A percentile compares a stretch with the other conserved stretches of the same genome.
These are phyloP conservation scores for Steatocranus sp. DNA, from an alignment of 2,797 vertebrate species.

Conservation along the genomic window DNA sequence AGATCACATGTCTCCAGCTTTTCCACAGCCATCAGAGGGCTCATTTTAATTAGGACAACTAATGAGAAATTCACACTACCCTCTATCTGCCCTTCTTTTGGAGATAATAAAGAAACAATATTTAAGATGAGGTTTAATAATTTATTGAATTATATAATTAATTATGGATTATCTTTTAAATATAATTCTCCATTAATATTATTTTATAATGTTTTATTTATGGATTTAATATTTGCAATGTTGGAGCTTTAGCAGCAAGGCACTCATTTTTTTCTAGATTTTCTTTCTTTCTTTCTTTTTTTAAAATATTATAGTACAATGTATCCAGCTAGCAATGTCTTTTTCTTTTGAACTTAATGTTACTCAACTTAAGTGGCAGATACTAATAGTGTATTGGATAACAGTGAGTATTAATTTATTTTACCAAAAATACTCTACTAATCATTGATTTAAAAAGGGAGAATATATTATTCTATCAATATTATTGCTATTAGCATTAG, in stretches of 20 bases:
- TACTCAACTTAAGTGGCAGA: neutral
- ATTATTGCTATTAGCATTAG: rapidly evolving
- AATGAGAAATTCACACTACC: neutral
- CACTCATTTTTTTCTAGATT: neutral
- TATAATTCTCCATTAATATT: constrained; percentile 5
- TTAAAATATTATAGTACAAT: neutral
- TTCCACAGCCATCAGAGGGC: neutral
- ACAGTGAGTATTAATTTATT: neutral
- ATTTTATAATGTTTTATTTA: constrained; percentile 28
- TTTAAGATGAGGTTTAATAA: constrained; percentile 6
- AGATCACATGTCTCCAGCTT: neutral
- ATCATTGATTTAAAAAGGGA: neutral
- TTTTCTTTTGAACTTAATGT: neutral
- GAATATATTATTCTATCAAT: neutral
- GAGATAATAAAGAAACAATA: constrained; percentile 6
- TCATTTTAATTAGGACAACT: neutral
- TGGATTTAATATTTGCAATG: constrained; percentile 15
- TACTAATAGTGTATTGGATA: neutral
- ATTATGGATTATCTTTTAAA: constrained; percentile 6
- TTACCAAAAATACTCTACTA: neutral
- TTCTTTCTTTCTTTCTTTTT: neutral
- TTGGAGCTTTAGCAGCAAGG: neutral
- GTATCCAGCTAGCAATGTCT: neutral
- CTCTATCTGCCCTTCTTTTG: neutral
- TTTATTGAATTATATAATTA: constrained; percentile 4